Percentiles rank a stretch among this genome's conserved stretches.
Evolutionary conservation across 2,113 vertebrate species (phyloP).

Genomic region (Phocoena phocoena): DNA sequence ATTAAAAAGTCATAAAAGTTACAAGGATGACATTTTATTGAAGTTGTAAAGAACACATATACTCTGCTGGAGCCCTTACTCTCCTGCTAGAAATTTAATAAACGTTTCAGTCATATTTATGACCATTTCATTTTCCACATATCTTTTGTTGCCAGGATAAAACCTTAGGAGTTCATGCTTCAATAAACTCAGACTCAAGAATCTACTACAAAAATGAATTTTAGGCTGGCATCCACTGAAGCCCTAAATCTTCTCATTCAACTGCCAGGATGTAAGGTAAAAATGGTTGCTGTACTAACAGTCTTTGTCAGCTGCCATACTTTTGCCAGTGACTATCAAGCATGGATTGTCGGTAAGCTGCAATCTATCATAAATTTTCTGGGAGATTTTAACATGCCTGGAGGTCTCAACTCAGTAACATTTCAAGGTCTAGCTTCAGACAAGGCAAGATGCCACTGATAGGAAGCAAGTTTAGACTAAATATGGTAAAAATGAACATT

Average conservation of each 20-base stretch:
- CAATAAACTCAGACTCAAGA: conserved; percentile 68
- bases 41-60: conserved; percentile 44
- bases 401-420: background rate
- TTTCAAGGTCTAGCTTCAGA: conserved; percentile 35
- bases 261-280: background rate
- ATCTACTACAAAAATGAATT: conserved; percentile 67
- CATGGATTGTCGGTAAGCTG: background rate
- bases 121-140: conserved; percentile 62
- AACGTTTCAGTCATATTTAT: conserved; percentile 60
- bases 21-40: conserved; percentile 38
- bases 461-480: background rate
- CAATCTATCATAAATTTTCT: background rate
- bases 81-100: conserved; percentile 63
- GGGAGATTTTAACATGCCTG: background rate
- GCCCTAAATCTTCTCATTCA: conserved; percentile 49
- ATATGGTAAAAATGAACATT: background rate
- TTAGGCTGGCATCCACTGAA: conserved; percentile 51
- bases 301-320: background rate
- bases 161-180: conserved; percentile 61
- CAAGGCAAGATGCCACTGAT: background rate
- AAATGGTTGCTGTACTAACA: background rate
- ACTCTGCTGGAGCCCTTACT: conserved; percentile 31
- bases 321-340: conserved; percentile 36
- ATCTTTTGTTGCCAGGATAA: conserved; percentile 58
- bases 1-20: conserved; percentile 13